Percentiles rank a stretch among this genome's conserved stretches.
phyloP scores from a whole-genome alignment of 2,888 invertebrate genomes.

The Pseudococcus jackbeardsleyi region DNA sequence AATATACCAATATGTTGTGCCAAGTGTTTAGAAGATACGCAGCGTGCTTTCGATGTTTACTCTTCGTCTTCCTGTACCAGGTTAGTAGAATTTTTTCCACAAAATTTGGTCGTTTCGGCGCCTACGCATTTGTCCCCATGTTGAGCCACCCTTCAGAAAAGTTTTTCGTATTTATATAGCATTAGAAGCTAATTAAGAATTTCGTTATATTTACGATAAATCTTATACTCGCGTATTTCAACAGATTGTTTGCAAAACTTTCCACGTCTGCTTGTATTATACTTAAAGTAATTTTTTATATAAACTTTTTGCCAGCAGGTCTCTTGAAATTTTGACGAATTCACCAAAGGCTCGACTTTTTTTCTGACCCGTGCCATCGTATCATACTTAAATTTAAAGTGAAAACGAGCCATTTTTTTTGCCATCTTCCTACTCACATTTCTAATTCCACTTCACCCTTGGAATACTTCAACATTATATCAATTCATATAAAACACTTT shows the following conservation, averaged over 20 bases:
- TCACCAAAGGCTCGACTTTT: too few relatives aligned
- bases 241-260: conserved; percentile 6
- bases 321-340: too few relatives aligned
- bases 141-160: not conserved
- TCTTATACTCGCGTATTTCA: not conserved
- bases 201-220: not conserved
- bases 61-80: conserved; percentile 24
- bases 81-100: not conserved
- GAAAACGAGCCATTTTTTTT: too few relatives aligned
- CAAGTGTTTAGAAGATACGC: conserved; percentile 35
- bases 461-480: too few relatives aligned
- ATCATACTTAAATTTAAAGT: too few relatives aligned
- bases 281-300: too few relatives aligned
- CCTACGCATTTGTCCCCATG: not conserved
- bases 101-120: not conserved
- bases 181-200: conserved; percentile 12
- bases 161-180: not conserved
- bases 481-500: too few relatives aligned
- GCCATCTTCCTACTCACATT: too few relatives aligned
- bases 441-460: too few relatives aligned
- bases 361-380: too few relatives aligned
- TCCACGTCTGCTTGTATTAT: not conserved
- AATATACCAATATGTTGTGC: conserved; percentile 31
- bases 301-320: too few relatives aligned
- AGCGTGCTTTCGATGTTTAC: conserved; percentile 15